Percentiles rank a stretch among this genome's conserved stretches.
These are phyloP conservation scores for Rhagium mordax DNA, from an alignment of 2,888 invertebrate species.

Conservation along the genomic window DNA sequence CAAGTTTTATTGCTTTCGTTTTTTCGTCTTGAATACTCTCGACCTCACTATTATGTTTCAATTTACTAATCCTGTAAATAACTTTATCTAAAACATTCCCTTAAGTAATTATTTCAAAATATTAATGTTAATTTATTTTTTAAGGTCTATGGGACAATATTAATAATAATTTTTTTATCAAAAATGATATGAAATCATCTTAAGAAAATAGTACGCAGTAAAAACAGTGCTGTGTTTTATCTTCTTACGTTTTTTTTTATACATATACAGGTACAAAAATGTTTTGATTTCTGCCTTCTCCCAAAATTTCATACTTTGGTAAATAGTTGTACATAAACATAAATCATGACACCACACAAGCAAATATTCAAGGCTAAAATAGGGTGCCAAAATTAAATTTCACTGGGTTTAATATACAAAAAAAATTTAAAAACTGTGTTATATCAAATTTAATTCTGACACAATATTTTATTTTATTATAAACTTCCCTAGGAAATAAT, in stretches of 20 bases:
- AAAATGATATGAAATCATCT: not conserved
- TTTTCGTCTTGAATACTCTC: not conserved
- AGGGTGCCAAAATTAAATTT: not conserved
- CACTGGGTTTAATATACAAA: not conserved
- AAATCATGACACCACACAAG: not conserved
- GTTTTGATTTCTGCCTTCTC: constrained; percentile 24
- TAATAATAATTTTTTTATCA: not conserved
- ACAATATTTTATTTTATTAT: not conserved
- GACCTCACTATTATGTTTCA: not conserved
- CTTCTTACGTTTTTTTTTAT: constrained; percentile 24
- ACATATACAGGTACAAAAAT: constrained; percentile 25
- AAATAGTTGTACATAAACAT: constrained; percentile 18
- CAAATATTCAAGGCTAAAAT: not conserved
- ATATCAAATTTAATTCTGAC: not conserved
- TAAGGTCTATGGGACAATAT: not conserved
- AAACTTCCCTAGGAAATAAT: not conserved
- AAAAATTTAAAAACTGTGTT: not conserved
- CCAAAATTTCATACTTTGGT: constrained; percentile 25
- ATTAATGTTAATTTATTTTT: not conserved
- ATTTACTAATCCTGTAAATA: not conserved
- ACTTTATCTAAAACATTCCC: not conserved
- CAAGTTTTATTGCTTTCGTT: not conserved
- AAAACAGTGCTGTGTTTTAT: not conserved
- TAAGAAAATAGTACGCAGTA: not conserved
- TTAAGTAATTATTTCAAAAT: not conserved